A percentile compares a stretch with the other conserved stretches of the same genome.
phyloP scores from a whole-genome alignment of 1,140 invertebrate species.

The Macrobrachium nipponense region DNA sequence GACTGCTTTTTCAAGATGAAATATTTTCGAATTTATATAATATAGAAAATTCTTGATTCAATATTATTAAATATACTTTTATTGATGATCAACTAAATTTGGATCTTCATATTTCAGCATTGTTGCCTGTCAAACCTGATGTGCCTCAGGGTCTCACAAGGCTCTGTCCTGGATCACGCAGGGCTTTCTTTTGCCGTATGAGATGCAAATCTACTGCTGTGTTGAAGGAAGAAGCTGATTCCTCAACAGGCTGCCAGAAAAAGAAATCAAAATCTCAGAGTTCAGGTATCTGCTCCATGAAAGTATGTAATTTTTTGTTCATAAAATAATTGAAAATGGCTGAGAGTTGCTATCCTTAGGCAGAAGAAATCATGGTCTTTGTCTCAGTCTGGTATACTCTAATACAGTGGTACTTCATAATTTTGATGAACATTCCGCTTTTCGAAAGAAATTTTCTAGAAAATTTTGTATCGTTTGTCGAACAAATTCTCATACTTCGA shows the following conservation, averaged over 20 bases:
- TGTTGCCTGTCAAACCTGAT: constrained; percentile 91
- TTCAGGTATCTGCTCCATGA: constrained; percentile 32
- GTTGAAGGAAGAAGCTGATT: constrained; percentile 58
- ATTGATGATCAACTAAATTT: background rate
- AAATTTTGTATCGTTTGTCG: no score
- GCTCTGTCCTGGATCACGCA: constrained; percentile 86
- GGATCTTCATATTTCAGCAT: constrained; percentile 74
- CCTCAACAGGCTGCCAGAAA: constrained; percentile 56
- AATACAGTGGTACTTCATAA: no score
- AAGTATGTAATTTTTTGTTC: background rate
- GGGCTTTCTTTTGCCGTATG: constrained; percentile 95
- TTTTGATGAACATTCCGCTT: no score
- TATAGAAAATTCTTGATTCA: no score
- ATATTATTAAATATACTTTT: background rate
- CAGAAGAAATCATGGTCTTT: no score
- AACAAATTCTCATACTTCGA: no score
- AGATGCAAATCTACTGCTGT: constrained; percentile 74
- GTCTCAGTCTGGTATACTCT: no score
- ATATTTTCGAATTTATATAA: no score
- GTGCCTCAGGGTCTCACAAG: constrained; percentile 77
- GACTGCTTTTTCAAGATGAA: no score
- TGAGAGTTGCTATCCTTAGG: background rate
- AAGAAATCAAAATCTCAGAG: constrained; percentile 57
- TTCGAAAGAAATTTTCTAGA: no score
- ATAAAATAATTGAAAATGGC: background rate